phyloP scores from a whole-genome alignment of 2,113 vertebrate species.

The Otolemur garnettii region DNA sequence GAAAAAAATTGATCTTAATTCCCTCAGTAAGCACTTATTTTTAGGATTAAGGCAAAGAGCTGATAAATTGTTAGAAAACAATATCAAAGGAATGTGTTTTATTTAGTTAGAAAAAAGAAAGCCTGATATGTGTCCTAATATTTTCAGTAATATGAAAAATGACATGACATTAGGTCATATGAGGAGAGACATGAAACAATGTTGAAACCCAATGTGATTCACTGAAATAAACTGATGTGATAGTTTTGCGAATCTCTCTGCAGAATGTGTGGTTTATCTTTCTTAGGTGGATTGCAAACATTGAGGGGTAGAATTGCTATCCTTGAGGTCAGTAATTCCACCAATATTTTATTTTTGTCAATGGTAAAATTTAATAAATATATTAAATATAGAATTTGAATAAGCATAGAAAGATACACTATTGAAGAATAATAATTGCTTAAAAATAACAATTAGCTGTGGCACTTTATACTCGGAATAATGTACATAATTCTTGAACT shows the following conservation, averaged over 20 bases:
- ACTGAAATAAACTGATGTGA: conserved; percentile 31
- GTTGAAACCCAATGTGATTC: neutral
- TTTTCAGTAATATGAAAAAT: conserved; percentile 54
- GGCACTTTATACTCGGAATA: conserved; percentile 46
- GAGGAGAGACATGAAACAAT: conserved; percentile 29
- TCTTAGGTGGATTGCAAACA: neutral
- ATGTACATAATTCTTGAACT: neutral
- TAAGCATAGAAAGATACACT: neutral
- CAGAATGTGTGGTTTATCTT: conserved; percentile 9
- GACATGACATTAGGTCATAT: neutral
- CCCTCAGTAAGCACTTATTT: neutral
- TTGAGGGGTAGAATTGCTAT: neutral
- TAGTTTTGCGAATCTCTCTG: conserved; percentile 5
- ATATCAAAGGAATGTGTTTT: neutral
- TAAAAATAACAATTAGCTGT: conserved; percentile 48
- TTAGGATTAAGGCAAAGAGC: conserved; percentile 1
- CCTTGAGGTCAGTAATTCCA: conserved; percentile 8
- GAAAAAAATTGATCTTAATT: neutral
- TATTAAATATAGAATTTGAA: neutral
- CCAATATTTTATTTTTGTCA: conserved; percentile 48
- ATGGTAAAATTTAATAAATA: neutral
- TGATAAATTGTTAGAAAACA: neutral
- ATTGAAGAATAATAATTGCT: conserved; percentile 50
- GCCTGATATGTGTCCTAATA: neutral
- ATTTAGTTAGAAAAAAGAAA: conserved; percentile 43